These are phyloP conservation scores for Pyrrhia umbra DNA, from an alignment of 2,888 invertebrate genomes.

Conservation along the genomic window DNA sequence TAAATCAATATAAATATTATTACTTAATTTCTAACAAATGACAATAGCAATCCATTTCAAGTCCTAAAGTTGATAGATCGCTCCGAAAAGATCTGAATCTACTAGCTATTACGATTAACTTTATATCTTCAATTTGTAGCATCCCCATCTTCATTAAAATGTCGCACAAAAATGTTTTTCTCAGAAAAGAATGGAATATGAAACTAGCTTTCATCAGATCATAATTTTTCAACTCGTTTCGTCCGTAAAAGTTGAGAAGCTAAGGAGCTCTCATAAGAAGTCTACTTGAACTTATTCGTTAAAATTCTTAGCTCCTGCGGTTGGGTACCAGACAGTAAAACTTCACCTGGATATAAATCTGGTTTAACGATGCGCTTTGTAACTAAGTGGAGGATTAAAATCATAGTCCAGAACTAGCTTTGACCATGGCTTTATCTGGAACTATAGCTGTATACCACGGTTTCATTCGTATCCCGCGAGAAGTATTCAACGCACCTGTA, in stretches of 20 bases:
- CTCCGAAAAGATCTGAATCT: no score
- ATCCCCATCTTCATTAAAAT: background rate
- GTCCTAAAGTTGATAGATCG: background rate
- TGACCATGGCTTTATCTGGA: constrained; percentile 2
- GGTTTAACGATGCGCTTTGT: constrained; percentile 58
- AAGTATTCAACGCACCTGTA: no score
- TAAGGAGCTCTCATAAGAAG: constrained; percentile 39
- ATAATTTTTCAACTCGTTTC: constrained; percentile 40
- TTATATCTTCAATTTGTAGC: background rate
- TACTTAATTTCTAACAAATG: no score
- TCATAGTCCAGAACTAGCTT: background rate
- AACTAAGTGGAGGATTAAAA: constrained; percentile 53
- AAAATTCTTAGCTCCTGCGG: constrained; percentile 35
- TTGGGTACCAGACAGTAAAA: background rate
- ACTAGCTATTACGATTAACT: background rate
- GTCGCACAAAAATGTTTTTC: background rate
- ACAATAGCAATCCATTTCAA: no score
- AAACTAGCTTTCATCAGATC: constrained; percentile 17
- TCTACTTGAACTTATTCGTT: constrained; percentile 49
- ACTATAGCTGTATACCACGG: no score
- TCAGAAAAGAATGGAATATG: background rate
- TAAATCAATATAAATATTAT: no score
- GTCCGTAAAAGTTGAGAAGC: constrained; percentile 21
- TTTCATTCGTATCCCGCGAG: no score
- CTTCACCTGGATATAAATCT: constrained; percentile 53